These are phyloP conservation scores for Monopis laevigella DNA, from an alignment of 2,888 invertebrate species.

Conservation along the genomic window DNA sequence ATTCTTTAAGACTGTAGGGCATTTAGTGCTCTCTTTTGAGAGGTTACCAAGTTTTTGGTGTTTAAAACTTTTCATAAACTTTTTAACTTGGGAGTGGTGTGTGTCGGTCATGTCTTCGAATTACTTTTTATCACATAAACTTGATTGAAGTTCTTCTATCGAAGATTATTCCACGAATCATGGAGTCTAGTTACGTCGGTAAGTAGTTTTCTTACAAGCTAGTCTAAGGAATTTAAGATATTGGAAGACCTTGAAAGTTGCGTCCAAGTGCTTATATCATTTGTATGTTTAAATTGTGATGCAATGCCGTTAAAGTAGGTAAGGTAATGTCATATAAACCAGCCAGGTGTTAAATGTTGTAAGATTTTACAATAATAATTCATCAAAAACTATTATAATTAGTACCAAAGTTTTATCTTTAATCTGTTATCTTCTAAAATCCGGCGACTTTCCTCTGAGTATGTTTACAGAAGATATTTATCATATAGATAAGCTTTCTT, in stretches of 20 bases:
- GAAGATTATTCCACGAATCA: constrained; percentile 24
- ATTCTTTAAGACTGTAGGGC: neutral
- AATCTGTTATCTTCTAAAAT: constrained; percentile 33
- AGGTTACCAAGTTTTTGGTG: neutral
- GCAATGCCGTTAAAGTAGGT: constrained; percentile 5
- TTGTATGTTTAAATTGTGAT: constrained; percentile 4
- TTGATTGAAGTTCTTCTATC: constrained; percentile 30
- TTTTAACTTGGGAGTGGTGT: constrained; percentile 38
- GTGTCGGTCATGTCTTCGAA: constrained; percentile 51
- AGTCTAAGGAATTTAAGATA: neutral
- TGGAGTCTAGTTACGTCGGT: constrained; percentile 53
- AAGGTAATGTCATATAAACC: constrained; percentile 3
- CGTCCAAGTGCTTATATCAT: neutral
- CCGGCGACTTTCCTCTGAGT: constrained; percentile 25
- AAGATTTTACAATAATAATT: neutral
- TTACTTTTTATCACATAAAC: constrained; percentile 38
- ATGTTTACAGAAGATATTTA: constrained; percentile 3
- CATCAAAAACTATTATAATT: constrained; percentile 5
- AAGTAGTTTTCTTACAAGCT: constrained; percentile 25
- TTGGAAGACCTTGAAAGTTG: constrained; percentile 9
- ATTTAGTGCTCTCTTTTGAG: neutral
- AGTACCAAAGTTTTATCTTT: constrained; percentile 36
- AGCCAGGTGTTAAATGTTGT: constrained; percentile 3
- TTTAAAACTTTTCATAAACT: constrained; percentile 27
- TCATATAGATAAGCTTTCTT: constrained; percentile 7